Percentiles rank a stretch among this genome's conserved stretches.
phyloP scores from a whole-genome alignment of 2,797 vertebrate genomes.

The Cyprinella venusta region DNA sequence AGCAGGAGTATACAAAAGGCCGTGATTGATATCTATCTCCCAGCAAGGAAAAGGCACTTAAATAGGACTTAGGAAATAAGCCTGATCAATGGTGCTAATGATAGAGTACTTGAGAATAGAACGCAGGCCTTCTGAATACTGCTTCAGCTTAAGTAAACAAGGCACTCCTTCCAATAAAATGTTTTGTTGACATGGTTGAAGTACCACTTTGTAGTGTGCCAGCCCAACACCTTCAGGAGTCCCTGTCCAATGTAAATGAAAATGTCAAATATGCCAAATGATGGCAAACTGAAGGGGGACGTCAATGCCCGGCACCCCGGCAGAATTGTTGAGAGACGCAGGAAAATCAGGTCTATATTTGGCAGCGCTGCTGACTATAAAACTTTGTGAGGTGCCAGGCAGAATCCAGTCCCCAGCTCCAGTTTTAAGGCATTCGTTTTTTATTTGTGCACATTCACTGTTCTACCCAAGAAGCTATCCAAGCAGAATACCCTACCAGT shows the following conservation, averaged over 20 bases:
- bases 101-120: slow-evolving; percentile 31
- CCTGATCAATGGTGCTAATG: slow-evolving; percentile 28
- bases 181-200: slow-evolving; percentile 60
- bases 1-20: slow-evolving; percentile 68
- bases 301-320: slow-evolving; percentile 59
- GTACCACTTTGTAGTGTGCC: slow-evolving; percentile 63
- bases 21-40: slow-evolving; percentile 48
- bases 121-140: slow-evolving; percentile 63
- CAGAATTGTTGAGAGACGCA: slow-evolving; percentile 43
- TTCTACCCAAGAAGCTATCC: slow-evolving; percentile 81
- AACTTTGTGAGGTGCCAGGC: slow-evolving; percentile 60
- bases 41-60: slow-evolving; percentile 31
- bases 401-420: slow-evolving; percentile 62
- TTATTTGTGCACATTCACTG: slow-evolving; percentile 76
- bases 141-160: slow-evolving; percentile 63
- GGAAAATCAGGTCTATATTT: slow-evolving; percentile 51
- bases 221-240: slow-evolving; percentile 65
- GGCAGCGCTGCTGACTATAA: slow-evolving; percentile 37
- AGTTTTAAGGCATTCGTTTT: slow-evolving; percentile 62
- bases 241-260: slow-evolving; percentile 64
- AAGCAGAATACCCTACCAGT: slow-evolving; percentile 73
- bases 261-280: slow-evolving; percentile 63
- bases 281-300: slow-evolving; percentile 64
- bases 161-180: slow-evolving; percentile 62
- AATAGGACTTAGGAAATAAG: slow-evolving; percentile 23